Conservation (phyloP, 2,888 invertebrate genomes). For the Ormia ochracea region DNA sequence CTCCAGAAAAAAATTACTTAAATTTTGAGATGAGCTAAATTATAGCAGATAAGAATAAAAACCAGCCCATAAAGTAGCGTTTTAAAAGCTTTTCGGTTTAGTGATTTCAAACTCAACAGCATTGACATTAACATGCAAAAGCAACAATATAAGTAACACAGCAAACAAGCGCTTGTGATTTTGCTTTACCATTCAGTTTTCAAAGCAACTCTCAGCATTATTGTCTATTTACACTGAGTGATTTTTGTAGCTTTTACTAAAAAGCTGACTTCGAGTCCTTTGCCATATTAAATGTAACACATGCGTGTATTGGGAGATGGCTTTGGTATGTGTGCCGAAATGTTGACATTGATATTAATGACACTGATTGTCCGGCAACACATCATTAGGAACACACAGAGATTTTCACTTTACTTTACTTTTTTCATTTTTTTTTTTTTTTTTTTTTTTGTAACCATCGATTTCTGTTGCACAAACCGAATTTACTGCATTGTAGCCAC, state of each 20-base stretch:
- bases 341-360: constrained; percentile 63
- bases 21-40: background rate
- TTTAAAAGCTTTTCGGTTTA: constrained; percentile 56
- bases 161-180: background rate
- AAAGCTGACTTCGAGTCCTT: no score
- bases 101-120: background rate
- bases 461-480: background rate
- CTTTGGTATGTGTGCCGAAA: constrained; percentile 42
- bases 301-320: no score
- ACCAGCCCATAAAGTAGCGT: constrained; percentile 45
- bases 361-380: constrained; percentile 62
- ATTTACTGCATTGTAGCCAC: constrained; percentile 7
- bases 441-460: constrained; percentile 1
- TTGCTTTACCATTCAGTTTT: background rate
- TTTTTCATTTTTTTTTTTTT: no score
- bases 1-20: constrained; percentile 1
- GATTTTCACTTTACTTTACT: constrained; percentile 41
- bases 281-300: no score
- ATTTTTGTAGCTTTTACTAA: no score
- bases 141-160: background rate
- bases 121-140: constrained; percentile 2
- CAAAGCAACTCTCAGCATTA: no score
- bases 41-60: background rate
- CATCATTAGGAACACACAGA: constrained; percentile 54
- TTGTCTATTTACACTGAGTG: no score